phyloP scores from a whole-genome alignment of 2,797 vertebrate genomes.

The Peromyscus eremicus region DNA sequence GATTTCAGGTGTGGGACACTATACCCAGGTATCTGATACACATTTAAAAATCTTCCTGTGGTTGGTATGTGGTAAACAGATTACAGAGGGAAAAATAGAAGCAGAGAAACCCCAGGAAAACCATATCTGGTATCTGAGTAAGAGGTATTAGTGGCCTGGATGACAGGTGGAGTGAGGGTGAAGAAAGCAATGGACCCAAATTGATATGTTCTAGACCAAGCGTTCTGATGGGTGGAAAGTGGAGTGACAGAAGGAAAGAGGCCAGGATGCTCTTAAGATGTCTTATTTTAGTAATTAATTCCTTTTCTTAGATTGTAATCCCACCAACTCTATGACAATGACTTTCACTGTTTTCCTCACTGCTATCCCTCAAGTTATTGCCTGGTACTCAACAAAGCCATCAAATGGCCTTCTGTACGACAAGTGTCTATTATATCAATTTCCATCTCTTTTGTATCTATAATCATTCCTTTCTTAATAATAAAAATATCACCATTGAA shows the following conservation, averaged over 20 bases:
- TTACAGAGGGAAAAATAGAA: background rate
- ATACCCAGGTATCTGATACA: background rate
- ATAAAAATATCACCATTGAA: background rate
- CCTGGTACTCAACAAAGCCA: background rate
- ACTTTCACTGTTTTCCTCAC: background rate
- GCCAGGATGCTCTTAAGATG: background rate
- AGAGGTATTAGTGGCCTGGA: background rate
- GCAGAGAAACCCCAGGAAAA: background rate
- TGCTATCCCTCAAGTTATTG: background rate
- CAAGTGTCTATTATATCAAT: background rate
- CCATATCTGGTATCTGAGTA: background rate
- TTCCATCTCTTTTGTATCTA: background rate
- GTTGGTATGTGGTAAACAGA: background rate
- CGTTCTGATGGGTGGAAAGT: background rate
- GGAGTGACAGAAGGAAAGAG: background rate
- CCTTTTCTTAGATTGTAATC: background rate
- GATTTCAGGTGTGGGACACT: background rate
- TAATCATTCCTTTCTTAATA: background rate
- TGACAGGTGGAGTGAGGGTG: background rate
- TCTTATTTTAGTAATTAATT: background rate
- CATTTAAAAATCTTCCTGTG: background rate
- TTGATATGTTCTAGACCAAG: background rate
- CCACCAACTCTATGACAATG: background rate
- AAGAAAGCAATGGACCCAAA: background rate
- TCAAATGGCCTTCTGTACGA: background rate